Base-by-base conservation (phyloP, 2,888 invertebrate genomes). In the Cynaeus angustus region DNA sequence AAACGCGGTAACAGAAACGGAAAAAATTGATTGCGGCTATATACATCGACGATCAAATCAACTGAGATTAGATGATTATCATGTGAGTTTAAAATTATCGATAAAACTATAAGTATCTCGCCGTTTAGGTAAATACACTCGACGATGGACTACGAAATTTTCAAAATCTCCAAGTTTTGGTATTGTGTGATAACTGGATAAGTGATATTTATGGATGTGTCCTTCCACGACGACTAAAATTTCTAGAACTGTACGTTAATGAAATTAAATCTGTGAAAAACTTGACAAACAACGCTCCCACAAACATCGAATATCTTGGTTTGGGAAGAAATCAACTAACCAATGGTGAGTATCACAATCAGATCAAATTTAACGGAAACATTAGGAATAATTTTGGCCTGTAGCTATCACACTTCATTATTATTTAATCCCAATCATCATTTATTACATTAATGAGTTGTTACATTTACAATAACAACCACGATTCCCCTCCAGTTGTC, bases 191-290 rank as follows among this genome's bases (percentile, higher is more conserved):
- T 7, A 86, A 86, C 72, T 84, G 79, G 76, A 62, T 86, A 4
- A 72, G 66, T 53, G 79, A 84, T 1, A 59, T 89, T 0, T 78
- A 84, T 46, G 80, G 86, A 1, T 74, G 73, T 6, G 70, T 81
- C 37, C 78, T 89, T 55, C 88, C 89, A 3, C 77, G 78, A 50
- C 79, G 80, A 8, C 73, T 89, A 28, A 82, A 79, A 75, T 81
- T 80, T 74, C 79, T 89, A 10, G 89, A 89, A 77, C 82, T 85
- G 14, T 88, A 86, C 79, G 83, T 85, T 10, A 89, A 89, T 80
- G 73, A 84, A 68, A 84, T 89, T 28, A 76, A 71, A 3, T 77
- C 80, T 71, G 53, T 88, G 10, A 77, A 79, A 5, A 70, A 72
- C 7, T 83, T 89, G 65, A 80, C 79, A 0, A 80, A 56, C 70